Conservation (phyloP, 2,113 vertebrate species). For the Myotis brandtii region DNA sequence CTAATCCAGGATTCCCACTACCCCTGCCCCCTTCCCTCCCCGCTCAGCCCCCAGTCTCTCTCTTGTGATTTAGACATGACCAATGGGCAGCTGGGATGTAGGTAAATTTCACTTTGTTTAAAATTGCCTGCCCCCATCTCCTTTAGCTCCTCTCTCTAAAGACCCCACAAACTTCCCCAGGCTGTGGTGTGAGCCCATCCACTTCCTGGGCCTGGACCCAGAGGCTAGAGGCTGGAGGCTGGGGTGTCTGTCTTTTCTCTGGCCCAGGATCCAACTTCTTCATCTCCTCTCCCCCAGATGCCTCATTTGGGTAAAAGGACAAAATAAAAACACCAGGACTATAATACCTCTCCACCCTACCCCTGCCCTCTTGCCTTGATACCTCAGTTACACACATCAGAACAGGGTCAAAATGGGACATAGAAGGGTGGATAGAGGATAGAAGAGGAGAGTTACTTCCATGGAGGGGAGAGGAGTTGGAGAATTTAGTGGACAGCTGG, state of each 20-base stretch:
- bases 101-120: not conserved
- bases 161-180: not conserved
- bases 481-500: not conserved
- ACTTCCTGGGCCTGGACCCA: not conserved
- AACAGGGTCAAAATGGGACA: not conserved
- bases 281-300: not conserved
- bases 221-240: not conserved
- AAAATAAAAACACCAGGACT: not conserved
- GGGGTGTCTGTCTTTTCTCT: not conserved
- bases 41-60: not conserved
- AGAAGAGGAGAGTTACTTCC: not conserved
- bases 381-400: not conserved
- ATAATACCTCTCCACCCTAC: not conserved
- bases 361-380: not conserved
- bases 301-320: constrained; percentile 24
- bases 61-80: not conserved
- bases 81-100: not conserved
- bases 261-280: not conserved
- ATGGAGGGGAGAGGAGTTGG: not conserved
- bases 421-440: not conserved
- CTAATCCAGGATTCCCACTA: not conserved
- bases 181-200: not conserved
- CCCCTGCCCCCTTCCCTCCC: too few relatives aligned
- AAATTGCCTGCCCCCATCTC: not conserved
- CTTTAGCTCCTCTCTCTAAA: not conserved